Percentiles rank a stretch among this genome's conserved stretches.
These are phyloP conservation scores for Thamnaconus septentrionalis DNA, from an alignment of 2,113 vertebrate species.

Conservation along the genomic window DNA sequence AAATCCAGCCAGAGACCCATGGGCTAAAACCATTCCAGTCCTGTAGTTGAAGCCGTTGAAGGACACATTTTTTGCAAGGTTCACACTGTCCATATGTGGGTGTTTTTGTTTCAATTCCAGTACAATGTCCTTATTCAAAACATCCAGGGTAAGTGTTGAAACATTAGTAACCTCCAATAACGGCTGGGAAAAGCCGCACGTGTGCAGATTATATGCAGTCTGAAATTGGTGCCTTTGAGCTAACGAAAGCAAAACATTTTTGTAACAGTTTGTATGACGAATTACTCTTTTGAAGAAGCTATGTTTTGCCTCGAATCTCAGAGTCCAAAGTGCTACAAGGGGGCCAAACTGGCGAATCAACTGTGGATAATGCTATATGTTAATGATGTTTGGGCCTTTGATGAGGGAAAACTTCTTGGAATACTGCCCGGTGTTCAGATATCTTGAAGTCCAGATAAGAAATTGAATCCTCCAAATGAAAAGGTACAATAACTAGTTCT, in stretches of 20 bases:
- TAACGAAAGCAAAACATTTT: constrained; percentile 20
- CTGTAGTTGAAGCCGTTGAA: constrained; percentile 15
- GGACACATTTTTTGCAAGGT: constrained; percentile 18
- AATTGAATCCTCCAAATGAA: constrained; percentile 5
- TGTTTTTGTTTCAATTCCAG: constrained; percentile 10
- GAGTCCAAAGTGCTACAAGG: constrained; percentile 25
- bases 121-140: constrained; percentile 13
- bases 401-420: constrained; percentile 27
- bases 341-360: constrained; percentile 9
- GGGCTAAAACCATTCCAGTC: constrained; percentile 11
- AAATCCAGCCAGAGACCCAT: constrained; percentile 10
- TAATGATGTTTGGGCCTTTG: constrained; percentile 24
- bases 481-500: background rate
- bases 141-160: constrained; percentile 11
- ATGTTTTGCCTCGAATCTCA: constrained; percentile 26
- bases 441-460: constrained; percentile 2
- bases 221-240: constrained; percentile 30
- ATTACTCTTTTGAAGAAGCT: constrained; percentile 32
- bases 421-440: constrained; percentile 10
- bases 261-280: constrained; percentile 25
- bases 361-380: constrained; percentile 17
- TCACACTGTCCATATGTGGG: constrained; percentile 18
- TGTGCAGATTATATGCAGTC: constrained; percentile 20
- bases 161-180: constrained; percentile 13
- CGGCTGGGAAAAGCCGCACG: background rate